A percentile compares a stretch with the other conserved stretches of the same genome.
phyloP scores from a whole-genome alignment of 2,113 vertebrate genomes.

The Arenaria interpres region DNA sequence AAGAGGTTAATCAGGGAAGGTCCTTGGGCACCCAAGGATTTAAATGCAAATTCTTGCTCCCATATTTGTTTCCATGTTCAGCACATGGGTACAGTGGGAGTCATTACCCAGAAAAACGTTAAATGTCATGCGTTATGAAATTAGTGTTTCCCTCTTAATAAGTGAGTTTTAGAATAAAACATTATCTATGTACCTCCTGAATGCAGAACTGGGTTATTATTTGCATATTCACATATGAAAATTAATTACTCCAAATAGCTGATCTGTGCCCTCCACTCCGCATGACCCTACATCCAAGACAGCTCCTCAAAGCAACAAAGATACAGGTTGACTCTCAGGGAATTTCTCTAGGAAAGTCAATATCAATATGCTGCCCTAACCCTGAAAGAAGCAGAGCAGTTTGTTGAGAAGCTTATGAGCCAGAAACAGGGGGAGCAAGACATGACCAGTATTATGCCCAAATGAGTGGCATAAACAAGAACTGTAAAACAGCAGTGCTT shows the following conservation, averaged over 20 bases:
- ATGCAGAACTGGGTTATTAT: background rate
- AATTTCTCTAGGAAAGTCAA: background rate
- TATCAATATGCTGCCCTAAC: background rate
- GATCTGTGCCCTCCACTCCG: background rate
- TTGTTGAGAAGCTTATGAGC: background rate
- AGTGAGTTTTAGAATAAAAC: background rate
- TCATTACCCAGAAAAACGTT: background rate
- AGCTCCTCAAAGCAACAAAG: background rate
- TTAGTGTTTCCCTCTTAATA: background rate
- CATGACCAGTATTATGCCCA: background rate
- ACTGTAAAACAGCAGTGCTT: background rate
- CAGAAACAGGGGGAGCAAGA: background rate
- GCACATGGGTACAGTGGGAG: fast-evolving
- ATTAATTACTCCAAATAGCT: background rate
- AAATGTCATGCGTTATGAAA: background rate
- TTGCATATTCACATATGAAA: background rate
- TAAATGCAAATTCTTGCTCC: background rate
- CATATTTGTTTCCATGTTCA: background rate
- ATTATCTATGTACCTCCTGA: background rate
- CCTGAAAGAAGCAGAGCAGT: background rate
- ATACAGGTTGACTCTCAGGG: background rate
- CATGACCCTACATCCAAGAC: background rate
- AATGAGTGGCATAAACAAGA: background rate
- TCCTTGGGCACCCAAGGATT: background rate
- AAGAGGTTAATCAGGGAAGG: background rate